Base-by-base conservation (phyloP, 2,888 invertebrate species). In the Deilephila elpenor region DNA sequence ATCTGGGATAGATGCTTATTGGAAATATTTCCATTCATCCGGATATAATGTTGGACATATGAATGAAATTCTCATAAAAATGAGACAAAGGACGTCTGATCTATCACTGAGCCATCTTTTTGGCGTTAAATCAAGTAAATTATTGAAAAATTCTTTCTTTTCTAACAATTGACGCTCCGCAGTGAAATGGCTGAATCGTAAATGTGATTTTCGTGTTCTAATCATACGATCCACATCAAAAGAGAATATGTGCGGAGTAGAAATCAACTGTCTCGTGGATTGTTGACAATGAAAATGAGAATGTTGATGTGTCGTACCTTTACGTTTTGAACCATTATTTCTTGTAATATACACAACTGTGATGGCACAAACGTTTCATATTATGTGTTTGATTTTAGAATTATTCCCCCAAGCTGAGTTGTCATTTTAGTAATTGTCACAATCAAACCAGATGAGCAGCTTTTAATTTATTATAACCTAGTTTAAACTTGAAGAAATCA, bases 1-100 rank as follows among this genome's bases (percentile, higher is more conserved):
- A 82, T 86, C 82, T 78, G 80, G 78, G 77, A 80, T 78, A 81
- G 80, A 81, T 85, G 84, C 88, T 89, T 92, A 92, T 92, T 93
- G 91, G 85, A 92, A 91, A 92, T 91, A 89, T 91, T 88, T 89
- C 88, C 86, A 89, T 87, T 88, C 86, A 88, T 76, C 78, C 84
- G 91, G 89, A 91, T 91, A 88, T 88, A 89, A 90, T 91, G 88
- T 91, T 84, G 87, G 86, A 88, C 87, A 86, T 89, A 88, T 88
- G 87, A 91, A 90, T 89, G 86, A 88, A 88, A 89, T 88, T 90
- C 85, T 85, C 83, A 83, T 84, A 83, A 76, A 80, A 83, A 83
- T 82, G 79, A 87, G 85, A 89, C 87, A 89, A 87, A 87, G 82
- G 82, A 74, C 78, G 77, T 79, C 77, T 78, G 77, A 82, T 84